Base-by-base conservation (phyloP, 2,113 vertebrate species). In the Chlamydotis undulata region DNA sequence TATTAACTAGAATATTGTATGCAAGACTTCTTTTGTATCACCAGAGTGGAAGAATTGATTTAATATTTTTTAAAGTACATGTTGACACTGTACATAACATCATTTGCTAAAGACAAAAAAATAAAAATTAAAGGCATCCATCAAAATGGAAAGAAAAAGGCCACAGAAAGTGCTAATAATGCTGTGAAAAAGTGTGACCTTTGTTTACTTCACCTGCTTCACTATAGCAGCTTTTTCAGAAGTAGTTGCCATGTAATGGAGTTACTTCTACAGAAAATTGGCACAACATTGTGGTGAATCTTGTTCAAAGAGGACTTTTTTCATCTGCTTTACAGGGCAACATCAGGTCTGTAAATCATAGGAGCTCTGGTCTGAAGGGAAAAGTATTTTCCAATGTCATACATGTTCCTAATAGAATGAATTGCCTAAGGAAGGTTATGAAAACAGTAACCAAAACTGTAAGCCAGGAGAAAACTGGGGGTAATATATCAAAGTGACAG, bases 341-440 rank as follows among this genome's bases (percentile, higher is more conserved):
- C 59, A 96, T 88, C 87, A 95, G 75, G 56, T 88, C 88, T 88
- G 91, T 96, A 95, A 93, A 95, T 97, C 93, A 96, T 39, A 90
- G 29, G n/a, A 93, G 43, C 21, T 52, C n/a, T 87, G 43, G 23
- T 83, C 67, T 57, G 59, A 89, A 70, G 23, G 19, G 41, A 83
- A 95, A 91, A 93, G 90, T 35, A 74, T 96, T 94, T 95, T 90
- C 78, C 84, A 91, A 55, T 95, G 87, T 88, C 92, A 95, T 92
- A 67, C 56, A 56, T 9, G 1, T 88, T 95, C 39, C 6, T 90
- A 86, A 86, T 33, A 92, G 79, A 94, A 92, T 60, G 75, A 90
- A 97, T 93, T 93, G 88, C 94, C 83, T 94, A 92, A 93, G 94
- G 88, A 96, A 94, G 29, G 71, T 96, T 95, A 91, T 93, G 79